phyloP scores from a whole-genome alignment of 2,888 invertebrate genomes.

The Mechanitis mazaeus region DNA sequence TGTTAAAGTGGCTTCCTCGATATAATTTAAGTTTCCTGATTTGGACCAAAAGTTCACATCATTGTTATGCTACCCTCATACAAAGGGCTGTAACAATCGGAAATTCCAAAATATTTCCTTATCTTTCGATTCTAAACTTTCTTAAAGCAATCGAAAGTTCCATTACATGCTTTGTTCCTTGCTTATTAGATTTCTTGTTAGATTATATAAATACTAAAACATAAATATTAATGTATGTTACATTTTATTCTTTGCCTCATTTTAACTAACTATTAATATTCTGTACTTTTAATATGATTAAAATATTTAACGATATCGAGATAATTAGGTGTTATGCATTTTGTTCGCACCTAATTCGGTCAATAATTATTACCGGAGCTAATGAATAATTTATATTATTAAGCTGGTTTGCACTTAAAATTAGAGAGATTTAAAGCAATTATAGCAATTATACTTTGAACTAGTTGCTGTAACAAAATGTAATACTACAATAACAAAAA shows the following conservation, averaged over 20 bases:
- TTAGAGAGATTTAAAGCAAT: not conserved
- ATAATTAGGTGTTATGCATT: too few species aligned
- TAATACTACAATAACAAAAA: not conserved
- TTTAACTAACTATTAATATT: too few species aligned
- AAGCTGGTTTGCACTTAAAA: not conserved
- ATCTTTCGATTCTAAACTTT: too few species aligned
- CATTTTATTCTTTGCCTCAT: too few species aligned
- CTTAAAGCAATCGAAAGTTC: too few species aligned
- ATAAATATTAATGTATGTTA: too few species aligned
- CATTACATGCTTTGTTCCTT: too few species aligned
- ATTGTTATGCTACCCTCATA: conserved; percentile 13
- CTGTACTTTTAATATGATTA: too few species aligned
- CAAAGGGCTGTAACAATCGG: conserved; percentile 5
- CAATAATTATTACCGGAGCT: not conserved
- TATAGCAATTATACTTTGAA: conserved; percentile 1
- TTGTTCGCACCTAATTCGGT: not conserved
- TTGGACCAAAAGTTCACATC: conserved; percentile 4
- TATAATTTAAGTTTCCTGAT: conserved; percentile 6
- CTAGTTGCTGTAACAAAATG: not conserved
- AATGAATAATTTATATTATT: not conserved
- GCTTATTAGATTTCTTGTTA: too few species aligned
- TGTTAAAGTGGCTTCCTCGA: conserved; percentile 1
- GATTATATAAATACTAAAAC: too few species aligned
- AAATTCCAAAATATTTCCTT: conserved; percentile 4
- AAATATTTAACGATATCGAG: too few species aligned